Base-by-base conservation (phyloP, 1,140 invertebrate genomes). In the Muscidifurax raptorellus region DNA sequence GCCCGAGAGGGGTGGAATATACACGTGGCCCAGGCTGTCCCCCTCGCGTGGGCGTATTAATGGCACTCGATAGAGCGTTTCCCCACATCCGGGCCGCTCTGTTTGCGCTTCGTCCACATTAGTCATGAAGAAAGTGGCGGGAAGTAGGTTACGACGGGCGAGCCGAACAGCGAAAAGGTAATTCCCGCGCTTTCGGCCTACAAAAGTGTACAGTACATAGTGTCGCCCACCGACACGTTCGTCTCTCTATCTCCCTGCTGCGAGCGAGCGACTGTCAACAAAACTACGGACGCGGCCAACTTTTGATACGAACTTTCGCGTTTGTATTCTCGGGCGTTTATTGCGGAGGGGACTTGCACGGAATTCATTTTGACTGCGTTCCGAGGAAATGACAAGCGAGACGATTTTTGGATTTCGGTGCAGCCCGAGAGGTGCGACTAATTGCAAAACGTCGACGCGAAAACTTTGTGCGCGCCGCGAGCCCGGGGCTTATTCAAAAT, bases 71-170 rank as follows among this genome's bases (percentile, higher is more conserved):
- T 47, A 52, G n/a, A 44, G 40, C 74, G n/a, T 47, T 76, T 28
- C 15, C 71, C 71, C 32, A 59, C 74, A 74, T 82, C 30, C 64
- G 18, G 75, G 67, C 32, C 78, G 47, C n/a, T 27, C 44, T 84
- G 77, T 44, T 79, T 28, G 66, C 47, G 76, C 83, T 74, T 59
- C 36, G 72, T 86, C 77, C 72, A 59, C 71, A 84, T 79, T 32
- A 82, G 86, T 82, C 77, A 40, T 59, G 47, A 66, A 66, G 77
- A 79, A 76, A 74, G 52, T 83, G 13, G 7, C 36, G 36, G 44
- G 52, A 81, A 81, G 25, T 80, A 32, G 72, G 80, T 80, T 85
- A 67, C 64, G 30, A 36, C 47, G n/a, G 10, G n/a, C 27, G n/a
- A 32, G 40, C 18, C 28, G 36, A 28, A 76, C 74, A 47, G 40